A percentile compares a stretch with the other conserved stretches of the same genome.
These are phyloP conservation scores for Paramisgurnus dabryanus DNA, from an alignment of 2,113 vertebrate genomes.

Conservation along the genomic window DNA sequence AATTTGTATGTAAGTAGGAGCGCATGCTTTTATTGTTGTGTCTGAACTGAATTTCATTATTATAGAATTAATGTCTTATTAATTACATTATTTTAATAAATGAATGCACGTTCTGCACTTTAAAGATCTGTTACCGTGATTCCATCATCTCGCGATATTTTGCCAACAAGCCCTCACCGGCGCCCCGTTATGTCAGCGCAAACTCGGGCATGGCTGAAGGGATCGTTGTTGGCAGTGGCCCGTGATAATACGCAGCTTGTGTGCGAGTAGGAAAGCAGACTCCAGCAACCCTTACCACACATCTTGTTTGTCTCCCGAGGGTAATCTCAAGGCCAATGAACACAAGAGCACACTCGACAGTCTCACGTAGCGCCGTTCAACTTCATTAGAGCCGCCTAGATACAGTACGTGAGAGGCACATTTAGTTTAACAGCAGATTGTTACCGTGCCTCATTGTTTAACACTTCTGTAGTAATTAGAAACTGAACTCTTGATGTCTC, in stretches of 20 bases:
- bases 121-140: no score
- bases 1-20: no score
- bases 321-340: constrained; percentile 33
- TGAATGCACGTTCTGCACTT: no score
- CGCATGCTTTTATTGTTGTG: no score
- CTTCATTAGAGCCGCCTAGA: constrained; percentile 37
- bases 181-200: constrained; percentile 26
- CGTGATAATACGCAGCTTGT: constrained; percentile 43
- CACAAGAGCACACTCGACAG: constrained; percentile 42
- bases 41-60: no score
- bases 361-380: not conserved
- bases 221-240: constrained; percentile 29
- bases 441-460: no score
- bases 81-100: no score
- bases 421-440: not conserved
- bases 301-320: constrained; percentile 46
- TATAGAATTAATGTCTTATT: no score
- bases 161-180: no score
- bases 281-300: constrained; percentile 32
- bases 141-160: no score
- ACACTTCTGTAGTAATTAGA: no score
- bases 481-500: no score
- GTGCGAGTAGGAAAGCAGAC: constrained; percentile 4
- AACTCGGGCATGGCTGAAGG: constrained; percentile 28
- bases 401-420: not conserved